Evolutionary conservation across 2,797 vertebrate genomes (phyloP), one percentile per base, ranked within the genome.

Genomic region (Epinephelus awoara): DNA sequence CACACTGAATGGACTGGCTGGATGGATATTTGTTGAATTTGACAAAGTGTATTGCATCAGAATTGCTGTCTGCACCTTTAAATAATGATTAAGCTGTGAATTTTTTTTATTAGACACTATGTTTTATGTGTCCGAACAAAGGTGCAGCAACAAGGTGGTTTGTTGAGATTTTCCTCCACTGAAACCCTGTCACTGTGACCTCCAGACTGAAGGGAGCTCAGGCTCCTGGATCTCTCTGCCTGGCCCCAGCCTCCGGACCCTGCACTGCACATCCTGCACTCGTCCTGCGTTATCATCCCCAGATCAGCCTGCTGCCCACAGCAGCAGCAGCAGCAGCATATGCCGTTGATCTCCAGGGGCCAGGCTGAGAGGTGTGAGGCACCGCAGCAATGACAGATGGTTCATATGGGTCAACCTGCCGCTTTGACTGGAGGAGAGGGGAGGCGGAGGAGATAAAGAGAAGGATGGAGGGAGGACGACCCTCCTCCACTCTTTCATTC

Each of bases 351-450:
- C 89, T 89, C 90, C 50, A 75, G 65, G 73, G 84, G 72, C 75
- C 82, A 51, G 67, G 82, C 87, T 77, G 78, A 89, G 88, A 88
- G 81, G 83, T 85, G 84, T 80, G 88, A 91, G 75, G 74, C 80
- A 23, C 79, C 52, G 77, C 81, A 77, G 86, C 81, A 80, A 64
- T 85, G 92, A 89, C 92, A 93, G 92, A 93, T 92, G 91, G 90
- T 89, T 91, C 91, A 90, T 86, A 69, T 86, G 86, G 91, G 93
- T 93, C 91, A 92, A 87, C 88, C 85, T 89, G 88, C 82, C 47
- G 34, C 78, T 86, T 77, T 80, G 80, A 88, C 69, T 56, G 34
- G 77, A 91, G 61, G 61, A 82, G 82, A 75, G 79, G 65, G 40
- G 78, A 79, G 80, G 83, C 2, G 54, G 72, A 77, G 64, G 69